Base-by-base conservation (phyloP, 2,797 vertebrate genomes). In the Steatocranus sp. region DNA sequence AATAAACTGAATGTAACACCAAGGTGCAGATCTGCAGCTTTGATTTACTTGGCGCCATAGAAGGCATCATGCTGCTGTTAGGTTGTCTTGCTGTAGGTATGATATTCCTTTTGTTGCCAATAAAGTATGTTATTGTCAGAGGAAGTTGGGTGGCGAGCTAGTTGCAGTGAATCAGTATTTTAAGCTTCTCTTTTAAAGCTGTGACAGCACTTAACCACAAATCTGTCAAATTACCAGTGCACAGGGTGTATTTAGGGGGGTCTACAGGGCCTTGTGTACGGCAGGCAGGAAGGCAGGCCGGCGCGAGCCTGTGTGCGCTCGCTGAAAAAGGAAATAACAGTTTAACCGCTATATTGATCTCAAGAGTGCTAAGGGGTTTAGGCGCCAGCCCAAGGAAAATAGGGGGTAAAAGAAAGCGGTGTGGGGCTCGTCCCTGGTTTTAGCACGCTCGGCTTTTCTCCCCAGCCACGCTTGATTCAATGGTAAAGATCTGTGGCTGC, bases 291-390 rank as follows among this genome's bases (percentile, higher is more conserved):
- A 76, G 48, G 53, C 58, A 66, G 61, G 61, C 34, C 34, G 8
- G 76, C 66, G 56, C 27, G 48, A 66, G 81, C 41, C 53, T 79
- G 74, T 88, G 91, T 83, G 84, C 75, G 79, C 88, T 86, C 74
- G 79, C 84, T 89, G 81, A 81, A 85, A 92, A 85, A 87, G 89
- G 91, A 94, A 94, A 91, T 94, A 95, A 91, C 91, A 93, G 92
- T 96, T 96, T 95, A 96, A 96, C 95, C 94, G 88, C 89, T 74
- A 76, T 96, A 96, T 96, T 91, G 95, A 96, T 96, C 94, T 91
- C 80, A 88, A 53, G 80, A 90, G 91, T 88, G 94, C 89, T 94
- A 86, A 92, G 91, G 91, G 90, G 91, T 92, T 95, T 93, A 92
- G 89, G 92, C 89, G 25, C 86, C 88, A 82, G 86, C 91, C 88